phyloP scores from a whole-genome alignment of 2,797 vertebrate species.

The Neosilurus mollespiculum region DNA sequence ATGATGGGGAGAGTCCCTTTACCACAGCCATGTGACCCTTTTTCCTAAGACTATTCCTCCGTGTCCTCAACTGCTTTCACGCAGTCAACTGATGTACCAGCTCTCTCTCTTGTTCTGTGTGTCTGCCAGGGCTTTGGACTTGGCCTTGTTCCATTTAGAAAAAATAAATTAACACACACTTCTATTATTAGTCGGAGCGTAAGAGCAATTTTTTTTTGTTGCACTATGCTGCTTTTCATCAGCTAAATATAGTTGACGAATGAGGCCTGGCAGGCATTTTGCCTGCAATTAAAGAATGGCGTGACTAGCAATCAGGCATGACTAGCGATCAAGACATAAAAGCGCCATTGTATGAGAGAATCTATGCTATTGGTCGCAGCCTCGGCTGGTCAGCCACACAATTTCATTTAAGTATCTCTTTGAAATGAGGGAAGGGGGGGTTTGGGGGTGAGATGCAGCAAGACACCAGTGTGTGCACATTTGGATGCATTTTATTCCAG shows the following conservation, averaged over 20 bases:
- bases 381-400: slow-evolving; percentile 39
- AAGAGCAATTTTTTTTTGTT: slow-evolving; percentile 37
- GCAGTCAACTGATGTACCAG: slow-evolving; percentile 25
- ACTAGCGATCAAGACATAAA: slow-evolving; percentile 62
- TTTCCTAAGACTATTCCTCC: slow-evolving; percentile 31
- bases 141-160: slow-evolving; percentile 33
- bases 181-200: slow-evolving; percentile 66
- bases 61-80: slow-evolving; percentile 32
- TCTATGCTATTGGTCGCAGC: slow-evolving; percentile 46
- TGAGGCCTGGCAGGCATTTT: slow-evolving; percentile 62
- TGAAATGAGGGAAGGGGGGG: slow-evolving; percentile 31
- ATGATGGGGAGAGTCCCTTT: slow-evolving; percentile 44
- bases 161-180: slow-evolving; percentile 30
- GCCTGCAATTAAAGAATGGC: slow-evolving; percentile 66
- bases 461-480: slow-evolving; percentile 45
- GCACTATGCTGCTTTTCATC: slow-evolving; percentile 30
- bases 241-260: slow-evolving; percentile 65
- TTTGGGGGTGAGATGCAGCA: background rate
- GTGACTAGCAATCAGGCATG: slow-evolving; percentile 59
- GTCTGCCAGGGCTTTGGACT: slow-evolving; percentile 54
- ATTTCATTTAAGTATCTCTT: slow-evolving; percentile 55
- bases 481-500: slow-evolving; percentile 48
- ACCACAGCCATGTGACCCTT: slow-evolving; percentile 51
- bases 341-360: slow-evolving; percentile 58
- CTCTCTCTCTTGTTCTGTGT: slow-evolving; percentile 59